These are phyloP conservation scores for Rhinoraja longicauda DNA, from an alignment of 2,797 vertebrate species.

Conservation along the genomic window DNA sequence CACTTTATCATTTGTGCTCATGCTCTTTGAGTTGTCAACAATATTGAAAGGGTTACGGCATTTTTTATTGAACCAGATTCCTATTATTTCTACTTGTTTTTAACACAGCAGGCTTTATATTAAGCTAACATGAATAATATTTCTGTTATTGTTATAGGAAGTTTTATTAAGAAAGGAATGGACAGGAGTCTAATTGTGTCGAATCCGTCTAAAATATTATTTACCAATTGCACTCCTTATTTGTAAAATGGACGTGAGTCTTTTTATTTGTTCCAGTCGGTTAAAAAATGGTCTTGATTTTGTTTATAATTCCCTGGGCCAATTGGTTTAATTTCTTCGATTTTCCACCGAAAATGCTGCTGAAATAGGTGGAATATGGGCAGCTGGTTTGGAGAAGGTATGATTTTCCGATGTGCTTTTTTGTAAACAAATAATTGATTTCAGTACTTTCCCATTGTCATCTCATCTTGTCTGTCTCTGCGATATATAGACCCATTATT, in stretches of 20 bases:
- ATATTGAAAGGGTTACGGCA: neutral
- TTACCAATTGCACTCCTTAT: neutral
- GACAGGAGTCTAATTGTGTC: neutral
- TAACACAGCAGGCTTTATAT: neutral
- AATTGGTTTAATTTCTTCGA: too few relatives aligned
- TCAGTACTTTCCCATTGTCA: neutral
- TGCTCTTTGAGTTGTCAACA: neutral
- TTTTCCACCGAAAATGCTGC: neutral
- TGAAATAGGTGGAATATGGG: neutral
- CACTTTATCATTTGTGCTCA: neutral
- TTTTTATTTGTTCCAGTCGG: neutral
- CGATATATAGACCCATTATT: neutral
- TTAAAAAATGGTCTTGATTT: neutral
- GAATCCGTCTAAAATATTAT: neutral
- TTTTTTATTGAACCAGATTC: neutral
- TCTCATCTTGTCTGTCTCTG: neutral
- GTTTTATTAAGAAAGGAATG: neutral
- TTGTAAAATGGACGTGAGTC: neutral
- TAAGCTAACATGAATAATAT: neutral
- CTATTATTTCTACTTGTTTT: neutral
- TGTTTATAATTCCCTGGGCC: neutral
- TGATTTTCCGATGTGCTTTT: neutral
- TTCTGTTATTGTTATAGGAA: neutral
- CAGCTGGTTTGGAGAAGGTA: neutral
- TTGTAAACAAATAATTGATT: neutral